Evolutionary conservation across 2,888 invertebrate genomes (phyloP), one percentile per base, ranked within the genome.

Genomic region (Leptogaster cylindrica): DNA sequence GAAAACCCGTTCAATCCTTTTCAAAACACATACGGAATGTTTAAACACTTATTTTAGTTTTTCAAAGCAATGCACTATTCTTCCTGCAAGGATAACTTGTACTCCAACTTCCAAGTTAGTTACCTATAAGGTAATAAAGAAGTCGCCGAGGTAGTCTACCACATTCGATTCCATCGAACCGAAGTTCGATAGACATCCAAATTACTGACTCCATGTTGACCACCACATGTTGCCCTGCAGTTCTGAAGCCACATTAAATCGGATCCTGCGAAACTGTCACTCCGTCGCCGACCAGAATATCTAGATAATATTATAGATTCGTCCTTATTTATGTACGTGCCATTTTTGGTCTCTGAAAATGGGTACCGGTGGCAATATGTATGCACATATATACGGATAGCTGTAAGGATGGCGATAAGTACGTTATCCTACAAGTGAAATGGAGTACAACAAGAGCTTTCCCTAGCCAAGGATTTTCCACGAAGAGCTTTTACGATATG

Each of bases 181-280:
- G 41, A 7, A 41, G 14, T n/a, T 6, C 18, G 16, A 36, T 20
- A 36, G 55, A 55, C 36, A 39, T 7, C 55, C 36, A 36, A 55
- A 55, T 55, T 55, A 55, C 33, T 55, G 55, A 39, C 36, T 50
- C 50, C 36, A 64, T 39, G 28, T 64, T 68, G 66, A 68, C 68
- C 68, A 50, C 68, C 68, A 68, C 68, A 68, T 68, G 68, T 68
- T 68, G 68, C 68, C 41, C n/a, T n/a, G 65, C 68, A 58, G 7
- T 27, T 27, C 7, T 55, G 18, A 36, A 1, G 31, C 20, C n/a
- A 6, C 23, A 6, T 18, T 10, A 23, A 23, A n/a, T 23, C 33
- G 12, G n/a, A 18, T 5, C 25, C 3, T 12, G 25, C 23, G 20
- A 23, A 23, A 20, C 55, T 36, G 55, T 36, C 6, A 23, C 55